These are phyloP conservation scores for Tadarida brasiliensis DNA, from an alignment of 2,797 vertebrate genomes.

Conservation along the genomic window DNA sequence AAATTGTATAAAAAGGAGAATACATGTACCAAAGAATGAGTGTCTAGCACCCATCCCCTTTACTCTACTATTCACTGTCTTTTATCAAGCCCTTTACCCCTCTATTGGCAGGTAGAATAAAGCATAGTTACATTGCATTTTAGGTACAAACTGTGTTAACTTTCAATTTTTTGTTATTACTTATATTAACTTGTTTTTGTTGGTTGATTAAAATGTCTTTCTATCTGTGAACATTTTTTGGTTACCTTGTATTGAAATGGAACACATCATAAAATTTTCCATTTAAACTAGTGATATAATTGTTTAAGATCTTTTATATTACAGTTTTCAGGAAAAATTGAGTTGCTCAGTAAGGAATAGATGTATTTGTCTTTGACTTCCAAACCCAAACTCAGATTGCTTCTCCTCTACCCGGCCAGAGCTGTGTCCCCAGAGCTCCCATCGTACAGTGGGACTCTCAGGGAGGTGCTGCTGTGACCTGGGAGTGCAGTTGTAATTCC, in stretches of 20 bases:
- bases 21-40: not conserved
- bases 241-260: not conserved
- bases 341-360: constrained; percentile 23
- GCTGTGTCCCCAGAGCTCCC: not conserved
- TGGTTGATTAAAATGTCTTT: not conserved
- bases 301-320: not conserved
- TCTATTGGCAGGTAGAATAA: not conserved
- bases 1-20: not conserved
- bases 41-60: not conserved
- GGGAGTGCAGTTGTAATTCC: not conserved
- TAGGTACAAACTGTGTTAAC: not conserved
- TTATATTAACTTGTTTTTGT: not conserved
- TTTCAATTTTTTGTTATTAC: not conserved
- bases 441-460: not conserved
- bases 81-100: not conserved
- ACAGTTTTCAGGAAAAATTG: constrained; percentile 46
- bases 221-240: not conserved
- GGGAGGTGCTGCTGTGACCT: not conserved
- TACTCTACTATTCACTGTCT: not conserved
- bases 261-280: constrained; percentile 19
- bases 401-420: not conserved
- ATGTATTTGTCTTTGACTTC: constrained; percentile 63
- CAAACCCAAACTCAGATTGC: not conserved
- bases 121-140: not conserved
- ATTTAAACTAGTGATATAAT: constrained; percentile 40